phyloP scores from a whole-genome alignment of 2,113 vertebrate species.

The Geothlypis trichas region DNA sequence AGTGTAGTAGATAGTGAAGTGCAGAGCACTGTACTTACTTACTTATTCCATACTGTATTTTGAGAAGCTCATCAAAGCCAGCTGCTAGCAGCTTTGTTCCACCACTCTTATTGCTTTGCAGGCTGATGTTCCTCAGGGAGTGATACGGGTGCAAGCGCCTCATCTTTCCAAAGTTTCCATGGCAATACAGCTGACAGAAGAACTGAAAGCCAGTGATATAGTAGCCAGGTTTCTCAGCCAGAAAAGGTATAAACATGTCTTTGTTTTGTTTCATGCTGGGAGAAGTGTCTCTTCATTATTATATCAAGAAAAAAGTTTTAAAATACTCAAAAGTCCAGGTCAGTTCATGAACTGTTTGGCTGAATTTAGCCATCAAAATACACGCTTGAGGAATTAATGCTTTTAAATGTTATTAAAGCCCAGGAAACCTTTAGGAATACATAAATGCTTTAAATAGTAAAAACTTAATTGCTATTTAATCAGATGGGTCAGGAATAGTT shows the following conservation, averaged over 20 bases:
- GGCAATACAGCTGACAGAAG: constrained; percentile 93
- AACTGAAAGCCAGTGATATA: constrained; percentile 89
- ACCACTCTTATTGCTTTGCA: constrained; percentile 73
- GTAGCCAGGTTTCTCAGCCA: constrained; percentile 92
- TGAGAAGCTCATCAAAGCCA: constrained; percentile 53
- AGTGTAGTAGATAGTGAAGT: constrained; percentile 45
- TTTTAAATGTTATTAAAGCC: not conserved
- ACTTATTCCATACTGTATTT: constrained; percentile 36
- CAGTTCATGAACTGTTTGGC: not conserved
- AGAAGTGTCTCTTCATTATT: not conserved
- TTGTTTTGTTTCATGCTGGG: not conserved
- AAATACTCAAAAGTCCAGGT: not conserved
- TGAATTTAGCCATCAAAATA: not conserved
- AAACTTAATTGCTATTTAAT: not conserved
- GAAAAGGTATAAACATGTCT: constrained; percentile 80
- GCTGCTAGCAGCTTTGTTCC: constrained; percentile 71
- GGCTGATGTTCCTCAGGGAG: constrained; percentile 84
- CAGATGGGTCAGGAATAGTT: not conserved
- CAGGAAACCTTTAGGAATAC: not conserved
- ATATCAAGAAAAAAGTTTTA: not conserved
- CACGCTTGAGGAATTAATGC: not conserved
- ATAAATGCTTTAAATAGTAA: not conserved
- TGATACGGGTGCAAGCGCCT: constrained; percentile 94
- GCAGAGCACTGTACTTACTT: constrained; percentile 38
- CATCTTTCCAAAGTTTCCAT: constrained; percentile 96